Conservation (phyloP, 2,113 vertebrate species). For the Sapajus apella region DNA sequence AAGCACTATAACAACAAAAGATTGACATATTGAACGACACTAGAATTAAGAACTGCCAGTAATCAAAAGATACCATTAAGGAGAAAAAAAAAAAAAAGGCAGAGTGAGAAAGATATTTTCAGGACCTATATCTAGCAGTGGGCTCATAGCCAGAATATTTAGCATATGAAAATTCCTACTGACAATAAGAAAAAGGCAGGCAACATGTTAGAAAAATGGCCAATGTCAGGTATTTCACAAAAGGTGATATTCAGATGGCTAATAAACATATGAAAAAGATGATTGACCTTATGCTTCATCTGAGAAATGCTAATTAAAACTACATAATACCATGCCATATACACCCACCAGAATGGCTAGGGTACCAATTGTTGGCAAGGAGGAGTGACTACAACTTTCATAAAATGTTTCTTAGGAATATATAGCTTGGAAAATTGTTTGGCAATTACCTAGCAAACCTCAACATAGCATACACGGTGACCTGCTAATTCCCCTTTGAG, state of each 20-base stretch:
- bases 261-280: neutral
- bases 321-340: neutral
- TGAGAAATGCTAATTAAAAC: slow-evolving; percentile 35
- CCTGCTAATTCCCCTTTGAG: neutral
- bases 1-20: slow-evolving; percentile 9
- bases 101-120: neutral
- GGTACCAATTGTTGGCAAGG: neutral
- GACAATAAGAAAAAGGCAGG: neutral
- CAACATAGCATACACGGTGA: neutral
- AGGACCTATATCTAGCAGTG: neutral
- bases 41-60: slow-evolving; percentile 5
- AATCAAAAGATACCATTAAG: neutral
- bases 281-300: neutral
- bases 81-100: neutral
- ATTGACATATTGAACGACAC: neutral
- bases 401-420: neutral
- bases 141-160: neutral
- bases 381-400: neutral
- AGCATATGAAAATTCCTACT: neutral
- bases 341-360: neutral
- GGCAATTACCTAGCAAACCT: neutral
- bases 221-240: neutral
- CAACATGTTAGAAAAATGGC: neutral
- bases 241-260: slow-evolving; percentile 1
- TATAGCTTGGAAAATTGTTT: neutral